A percentile compares a stretch with the other conserved stretches of the same genome.
phyloP scores from a whole-genome alignment of 2,113 vertebrate genomes.

The Protobothrops mucrosquamatus region DNA sequence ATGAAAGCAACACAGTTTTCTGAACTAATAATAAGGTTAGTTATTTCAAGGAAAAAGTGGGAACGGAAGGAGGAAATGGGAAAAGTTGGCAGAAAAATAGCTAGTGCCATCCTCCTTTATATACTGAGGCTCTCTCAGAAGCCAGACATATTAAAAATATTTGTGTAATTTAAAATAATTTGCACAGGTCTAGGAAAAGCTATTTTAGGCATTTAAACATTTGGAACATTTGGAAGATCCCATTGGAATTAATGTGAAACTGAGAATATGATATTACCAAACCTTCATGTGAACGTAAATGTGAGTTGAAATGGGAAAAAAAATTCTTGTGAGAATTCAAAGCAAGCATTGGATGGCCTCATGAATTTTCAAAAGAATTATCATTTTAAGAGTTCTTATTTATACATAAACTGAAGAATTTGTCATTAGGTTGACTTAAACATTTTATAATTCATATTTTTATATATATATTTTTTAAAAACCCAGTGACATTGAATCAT shows the following conservation, averaged over 20 bases:
- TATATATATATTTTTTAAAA: background rate
- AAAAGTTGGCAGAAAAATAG: slow-evolving; percentile 49
- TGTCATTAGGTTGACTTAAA: slow-evolving; percentile 50
- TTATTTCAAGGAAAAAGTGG: slow-evolving; percentile 51
- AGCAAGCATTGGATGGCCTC: slow-evolving; percentile 34
- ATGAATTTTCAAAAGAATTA: slow-evolving; percentile 55
- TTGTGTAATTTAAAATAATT: slow-evolving; percentile 77
- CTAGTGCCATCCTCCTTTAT: slow-evolving; percentile 61
- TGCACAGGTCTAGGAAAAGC: slow-evolving; percentile 69
- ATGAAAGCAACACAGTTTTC: slow-evolving; percentile 58
- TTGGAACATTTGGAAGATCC: slow-evolving; percentile 62
- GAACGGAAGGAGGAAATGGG: slow-evolving; percentile 32
- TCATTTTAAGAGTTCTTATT: slow-evolving; percentile 22
- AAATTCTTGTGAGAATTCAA: slow-evolving; percentile 52
- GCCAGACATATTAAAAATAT: slow-evolving; percentile 74
- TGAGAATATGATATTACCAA: slow-evolving; percentile 60
- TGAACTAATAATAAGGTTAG: slow-evolving; percentile 58
- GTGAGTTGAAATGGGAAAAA: slow-evolving; percentile 62
- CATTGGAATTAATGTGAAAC: slow-evolving; percentile 57
- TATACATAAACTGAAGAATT: slow-evolving; percentile 28
- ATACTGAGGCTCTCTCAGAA: slow-evolving; percentile 68
- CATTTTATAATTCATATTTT: slow-evolving; percentile 44
- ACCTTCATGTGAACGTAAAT: slow-evolving; percentile 58
- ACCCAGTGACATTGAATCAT: background rate
- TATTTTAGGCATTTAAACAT: slow-evolving; percentile 71